Percentiles rank a stretch among this genome's conserved stretches.
These are phyloP conservation scores for Stenolophus ochropezus DNA, from an alignment of 2,888 invertebrate species.

Conservation along the genomic window DNA sequence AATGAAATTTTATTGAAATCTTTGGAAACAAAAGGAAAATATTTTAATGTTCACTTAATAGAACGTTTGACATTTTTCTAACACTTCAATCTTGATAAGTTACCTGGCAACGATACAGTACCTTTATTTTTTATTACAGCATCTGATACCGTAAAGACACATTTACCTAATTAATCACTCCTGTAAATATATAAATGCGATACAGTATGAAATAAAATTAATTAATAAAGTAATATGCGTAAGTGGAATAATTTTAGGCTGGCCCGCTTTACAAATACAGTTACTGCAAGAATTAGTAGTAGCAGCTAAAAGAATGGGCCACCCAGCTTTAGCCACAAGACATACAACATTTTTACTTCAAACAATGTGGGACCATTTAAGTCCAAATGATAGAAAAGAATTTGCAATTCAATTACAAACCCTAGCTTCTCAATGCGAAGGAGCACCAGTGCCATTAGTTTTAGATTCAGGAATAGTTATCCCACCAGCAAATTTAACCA, in stretches of 20 bases:
- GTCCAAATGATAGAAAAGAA: conserved; percentile 85
- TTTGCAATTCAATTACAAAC: conserved; percentile 88
- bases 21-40: too few relatives aligned
- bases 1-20: too few relatives aligned
- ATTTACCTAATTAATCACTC: too few relatives aligned
- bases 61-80: too few relatives aligned
- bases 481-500: conserved; percentile 93
- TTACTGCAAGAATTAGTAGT: conserved; percentile 94
- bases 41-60: too few relatives aligned
- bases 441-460: conserved; percentile 91
- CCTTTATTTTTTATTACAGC: too few relatives aligned
- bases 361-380: conserved; percentile 90
- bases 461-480: conserved; percentile 92
- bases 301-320: conserved; percentile 93
- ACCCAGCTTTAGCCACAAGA: conserved; percentile 92
- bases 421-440: conserved; percentile 91
- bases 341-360: conserved; percentile 96
- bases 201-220: too few relatives aligned
- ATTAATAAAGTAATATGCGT: too few relatives aligned
- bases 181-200: too few relatives aligned
- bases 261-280: conserved; percentile 91
- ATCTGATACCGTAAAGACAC: too few relatives aligned
- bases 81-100: too few relatives aligned
- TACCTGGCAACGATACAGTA: too few relatives aligned
- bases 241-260: conserved; percentile 76